These are phyloP conservation scores for Tenualosa thibaudeaui DNA, from an alignment of 2,797 vertebrate genomes.

Conservation along the genomic window DNA sequence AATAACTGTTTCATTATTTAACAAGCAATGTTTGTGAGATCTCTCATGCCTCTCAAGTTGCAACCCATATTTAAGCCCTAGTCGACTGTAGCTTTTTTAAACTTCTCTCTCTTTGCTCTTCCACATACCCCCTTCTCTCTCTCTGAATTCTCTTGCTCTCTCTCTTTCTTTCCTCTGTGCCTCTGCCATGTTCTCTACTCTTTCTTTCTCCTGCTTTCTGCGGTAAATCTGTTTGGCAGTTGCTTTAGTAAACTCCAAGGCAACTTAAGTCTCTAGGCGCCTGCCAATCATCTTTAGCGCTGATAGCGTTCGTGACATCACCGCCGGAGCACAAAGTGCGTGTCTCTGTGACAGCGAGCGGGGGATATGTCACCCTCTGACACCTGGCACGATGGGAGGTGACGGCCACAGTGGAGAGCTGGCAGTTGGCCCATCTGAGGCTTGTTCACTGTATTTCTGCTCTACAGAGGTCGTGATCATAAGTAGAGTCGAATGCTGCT, in stretches of 20 bases:
- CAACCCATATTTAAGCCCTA: neutral
- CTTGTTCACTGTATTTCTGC: neutral
- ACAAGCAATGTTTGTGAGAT: neutral
- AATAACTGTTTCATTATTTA: neutral
- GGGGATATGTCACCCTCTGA: constrained; percentile 7
- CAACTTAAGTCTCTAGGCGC: constrained; percentile 44
- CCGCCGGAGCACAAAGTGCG: constrained; percentile 57
- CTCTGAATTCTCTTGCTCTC: neutral
- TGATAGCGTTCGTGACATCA: neutral
- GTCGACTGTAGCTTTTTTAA: neutral
- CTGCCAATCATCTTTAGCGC: constrained; percentile 25
- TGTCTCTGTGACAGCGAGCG: constrained; percentile 46
- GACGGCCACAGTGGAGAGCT: neutral
- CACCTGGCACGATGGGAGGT: neutral
- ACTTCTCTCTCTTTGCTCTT: neutral
- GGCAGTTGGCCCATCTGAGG: neutral
- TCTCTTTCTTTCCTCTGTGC: neutral
- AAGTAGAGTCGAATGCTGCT: neutral
- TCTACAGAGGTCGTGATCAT: neutral
- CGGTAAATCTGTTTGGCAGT: constrained; percentile 43
- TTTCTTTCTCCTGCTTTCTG: neutral
- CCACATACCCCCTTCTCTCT: neutral
- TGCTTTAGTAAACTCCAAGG: constrained; percentile 45
- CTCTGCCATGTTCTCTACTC: neutral
- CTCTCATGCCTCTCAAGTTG: neutral